Base-by-base conservation (phyloP, 2,888 invertebrate species). In the Synergus umbraculus region DNA sequence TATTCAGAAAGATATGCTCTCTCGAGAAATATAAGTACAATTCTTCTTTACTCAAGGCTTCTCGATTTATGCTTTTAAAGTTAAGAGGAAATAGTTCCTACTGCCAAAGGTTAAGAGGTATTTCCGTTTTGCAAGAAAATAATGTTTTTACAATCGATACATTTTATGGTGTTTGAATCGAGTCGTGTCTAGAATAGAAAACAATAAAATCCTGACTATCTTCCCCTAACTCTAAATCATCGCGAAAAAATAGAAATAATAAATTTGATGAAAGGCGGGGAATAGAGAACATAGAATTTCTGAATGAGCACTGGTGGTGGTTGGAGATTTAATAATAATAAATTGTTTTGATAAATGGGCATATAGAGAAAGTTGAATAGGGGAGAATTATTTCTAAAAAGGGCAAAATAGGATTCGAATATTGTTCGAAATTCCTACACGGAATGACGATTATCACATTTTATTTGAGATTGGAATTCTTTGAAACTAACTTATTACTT, bases 361-460 rank as follows among this genome's bases (percentile, higher is more conserved):
- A 54, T 2, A 8, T n/a, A n/a, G n/a, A 5, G n/a, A 2, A n/a
- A 5, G 29, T 69, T 46, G 15, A 69, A 29, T 66, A 9, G 7
- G 7, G 44, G 13, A 18, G 12, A 44, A 66, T 44, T 66, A 66
- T 22, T 12, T 44, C 12, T 15, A 18, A 43, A 37, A 66, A 44
- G 4, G 10, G 4, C 18, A 5, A 66, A 18, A 15, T 15, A 18
- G 46, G 9, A 8, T 29, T 15, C 15, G 22, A 69, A 15, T 69
- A 69, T 69, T 49, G 13, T 69, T 29, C 13, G 46, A 15, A 49
- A 69, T 69, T 69, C 69, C 8, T 22, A 67, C 22, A 67, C 29
- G 46, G 29, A 29, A 10, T 5, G 46, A 67, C 13, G 13, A 46
- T 15, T 29, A 46, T 49, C 8, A 9, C 8, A 15, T 29, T n/a